Base-by-base conservation (phyloP, 2,113 vertebrate genomes). In the Pimephales promelas region DNA sequence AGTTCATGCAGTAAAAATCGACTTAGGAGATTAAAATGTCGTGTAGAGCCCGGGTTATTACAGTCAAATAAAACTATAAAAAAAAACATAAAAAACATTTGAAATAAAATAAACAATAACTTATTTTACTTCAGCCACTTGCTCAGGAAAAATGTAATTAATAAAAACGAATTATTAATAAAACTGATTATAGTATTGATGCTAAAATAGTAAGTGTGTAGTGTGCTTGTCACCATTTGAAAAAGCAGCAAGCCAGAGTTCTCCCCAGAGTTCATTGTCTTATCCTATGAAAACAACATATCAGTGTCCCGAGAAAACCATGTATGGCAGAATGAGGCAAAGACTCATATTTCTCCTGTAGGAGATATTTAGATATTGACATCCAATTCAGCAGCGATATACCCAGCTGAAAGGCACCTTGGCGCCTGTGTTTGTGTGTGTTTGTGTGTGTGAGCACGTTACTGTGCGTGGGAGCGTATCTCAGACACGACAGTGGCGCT, bases 321-420 rank as follows among this genome's bases (percentile, higher is more conserved):
- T 26, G 34, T 61, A 26, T 4, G 13, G 34, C 13, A 26, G n/a
- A 78, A 78, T 26, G 54, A 74, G 47, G 45, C 31, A 54, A 24
- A 43, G 54, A 78, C 36, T 78, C n/a, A 61, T 14, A 45, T 78
- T 78, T 78, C 76, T 54, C 36, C 76, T 78, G 75, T 78, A 77
- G 36, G 76, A 78, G 34, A 61, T 62, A 28, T 82, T 75, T 57
- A n/a, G 64, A 59, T 72, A 52, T 74, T 62, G 64, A 68, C 54
- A 28, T 79, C 49, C 56, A 61, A 24, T 56, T 76, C 52, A n/a
- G 22, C 9, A 10, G 22, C 22, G 56, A 61, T 45, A 78, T 10
- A 61, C 82, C 59, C 72, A 52, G 16, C 75, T 72, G 79, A 84
- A 87, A 87, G 83, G 83, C 86, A 87, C 86, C 86, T 87, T 87